Evolutionary conservation across 2,888 invertebrate species (phyloP).

Genomic region (Eupithecia tripunctaria): DNA sequence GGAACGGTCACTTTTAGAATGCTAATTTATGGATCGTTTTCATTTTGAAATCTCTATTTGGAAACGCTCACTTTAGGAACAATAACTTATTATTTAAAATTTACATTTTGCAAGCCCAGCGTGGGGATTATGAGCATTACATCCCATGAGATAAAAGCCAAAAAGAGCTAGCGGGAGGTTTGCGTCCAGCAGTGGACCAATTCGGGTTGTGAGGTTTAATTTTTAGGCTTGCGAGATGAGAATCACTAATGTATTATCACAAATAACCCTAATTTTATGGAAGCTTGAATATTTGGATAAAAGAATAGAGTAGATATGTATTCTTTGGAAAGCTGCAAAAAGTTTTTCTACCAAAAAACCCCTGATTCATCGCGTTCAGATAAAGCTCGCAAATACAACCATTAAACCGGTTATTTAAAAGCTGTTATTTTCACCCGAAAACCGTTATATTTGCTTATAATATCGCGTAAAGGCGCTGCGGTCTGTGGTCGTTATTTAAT

Average conservation of each 20-base stretch:
- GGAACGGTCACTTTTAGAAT: no score
- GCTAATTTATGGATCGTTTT: neutral
- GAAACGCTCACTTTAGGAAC: neutral
- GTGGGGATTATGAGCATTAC: no score
- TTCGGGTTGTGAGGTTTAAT: no score
- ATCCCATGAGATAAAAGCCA: no score
- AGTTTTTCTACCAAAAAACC: neutral
- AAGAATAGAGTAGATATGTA: neutral
- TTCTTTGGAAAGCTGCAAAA: neutral
- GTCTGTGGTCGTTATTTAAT: slow-evolving; percentile 34
- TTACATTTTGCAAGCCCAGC: no score
- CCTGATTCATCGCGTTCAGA: neutral
- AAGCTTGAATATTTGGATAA: neutral
- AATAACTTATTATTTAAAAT: no score
- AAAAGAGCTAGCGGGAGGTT: no score
- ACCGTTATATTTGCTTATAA: slow-evolving; percentile 29
- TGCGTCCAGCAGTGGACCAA: no score
- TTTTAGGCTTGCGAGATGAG: no score
- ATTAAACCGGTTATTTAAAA: slow-evolving; percentile 15
- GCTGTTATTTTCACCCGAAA: slow-evolving; percentile 27
- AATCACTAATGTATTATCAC: no score
- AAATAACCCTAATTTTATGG: neutral
- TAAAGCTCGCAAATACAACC: neutral
- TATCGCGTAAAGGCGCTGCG: slow-evolving; percentile 29
- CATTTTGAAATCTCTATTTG: neutral